Percentiles rank a stretch among this genome's conserved stretches.
These are phyloP conservation scores for Sarotherodon lohbergeri DNA, from an alignment of 2,113 vertebrate species.

Conservation along the genomic window DNA sequence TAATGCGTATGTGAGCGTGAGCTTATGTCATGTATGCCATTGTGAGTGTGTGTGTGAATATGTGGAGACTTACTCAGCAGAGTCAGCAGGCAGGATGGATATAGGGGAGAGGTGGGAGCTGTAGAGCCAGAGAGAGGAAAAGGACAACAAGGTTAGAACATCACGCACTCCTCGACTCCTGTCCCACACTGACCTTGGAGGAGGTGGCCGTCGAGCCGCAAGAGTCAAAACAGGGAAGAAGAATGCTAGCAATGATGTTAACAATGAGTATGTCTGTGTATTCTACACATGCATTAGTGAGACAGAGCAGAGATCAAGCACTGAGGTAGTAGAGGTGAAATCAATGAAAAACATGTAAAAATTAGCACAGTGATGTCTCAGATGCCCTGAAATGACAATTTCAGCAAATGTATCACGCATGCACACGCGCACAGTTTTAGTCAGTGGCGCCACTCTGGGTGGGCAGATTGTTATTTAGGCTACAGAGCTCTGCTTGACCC, in stretches of 20 bases:
- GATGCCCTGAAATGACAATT: neutral
- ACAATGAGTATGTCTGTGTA: neutral
- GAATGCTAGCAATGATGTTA: neutral
- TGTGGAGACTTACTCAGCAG: constrained; percentile 85
- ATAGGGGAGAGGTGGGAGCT: constrained; percentile 87
- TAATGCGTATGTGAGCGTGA: neutral
- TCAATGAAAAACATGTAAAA: neutral
- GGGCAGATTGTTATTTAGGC: constrained; percentile 53
- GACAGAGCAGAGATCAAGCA: neutral
- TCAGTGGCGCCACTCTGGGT: constrained; percentile 12
- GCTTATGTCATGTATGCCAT: neutral
- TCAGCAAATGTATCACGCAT: neutral
- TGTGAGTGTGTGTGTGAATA: neutral
- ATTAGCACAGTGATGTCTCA: neutral
- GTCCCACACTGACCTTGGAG: neutral
- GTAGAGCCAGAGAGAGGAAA: constrained; percentile 56
- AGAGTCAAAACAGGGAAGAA: neutral
- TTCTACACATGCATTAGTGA: neutral
- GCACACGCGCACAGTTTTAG: neutral
- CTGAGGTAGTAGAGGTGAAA: neutral
- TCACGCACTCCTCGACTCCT: neutral
- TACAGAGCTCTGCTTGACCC: neutral
- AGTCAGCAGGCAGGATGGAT: constrained; percentile 88
- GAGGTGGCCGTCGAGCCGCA: neutral
- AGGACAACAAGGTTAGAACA: constrained; percentile 46